phyloP scores from a whole-genome alignment of 2,113 vertebrate species.

The Poecile atricapillus region DNA sequence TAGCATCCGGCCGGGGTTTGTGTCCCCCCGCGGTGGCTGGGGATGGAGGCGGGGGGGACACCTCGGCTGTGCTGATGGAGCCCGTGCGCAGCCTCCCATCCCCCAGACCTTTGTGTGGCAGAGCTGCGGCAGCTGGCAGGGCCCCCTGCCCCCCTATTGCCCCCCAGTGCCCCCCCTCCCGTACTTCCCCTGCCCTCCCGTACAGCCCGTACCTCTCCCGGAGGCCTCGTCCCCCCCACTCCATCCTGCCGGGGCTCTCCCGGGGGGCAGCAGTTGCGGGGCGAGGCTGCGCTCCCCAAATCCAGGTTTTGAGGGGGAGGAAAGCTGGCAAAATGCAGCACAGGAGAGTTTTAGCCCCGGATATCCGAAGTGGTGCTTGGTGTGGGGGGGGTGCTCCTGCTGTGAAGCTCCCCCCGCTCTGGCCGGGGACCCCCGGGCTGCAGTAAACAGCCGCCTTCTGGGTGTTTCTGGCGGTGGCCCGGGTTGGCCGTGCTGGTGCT shows the following conservation, averaged over 20 bases:
- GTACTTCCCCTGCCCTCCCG: not conserved
- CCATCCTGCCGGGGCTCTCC: not conserved
- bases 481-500: not conserved
- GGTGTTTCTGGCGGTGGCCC: not conserved
- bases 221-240: not conserved
- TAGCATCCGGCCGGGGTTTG: not conserved
- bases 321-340: not conserved
- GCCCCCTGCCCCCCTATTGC: not conserved
- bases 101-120: slow-evolving; percentile 27
- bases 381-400: too few relatives aligned
- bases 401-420: not conserved
- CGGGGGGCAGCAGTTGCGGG: not conserved
- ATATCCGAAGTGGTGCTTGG: not conserved
- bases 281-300: not conserved
- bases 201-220: not conserved
- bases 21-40: not conserved
- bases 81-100: not conserved
- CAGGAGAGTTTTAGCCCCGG: not conserved
- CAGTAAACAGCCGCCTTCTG: not conserved
- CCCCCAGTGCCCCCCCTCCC: too few relatives aligned
- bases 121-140: not conserved
- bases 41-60: not conserved
- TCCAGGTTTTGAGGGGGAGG: not conserved
- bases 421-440: not conserved
- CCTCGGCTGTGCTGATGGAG: not conserved